A percentile compares a stretch with the other conserved stretches of the same genome.
Conservation (phyloP, 2,888 invertebrate species). For the Acanthosepion pharaonis region DNA sequence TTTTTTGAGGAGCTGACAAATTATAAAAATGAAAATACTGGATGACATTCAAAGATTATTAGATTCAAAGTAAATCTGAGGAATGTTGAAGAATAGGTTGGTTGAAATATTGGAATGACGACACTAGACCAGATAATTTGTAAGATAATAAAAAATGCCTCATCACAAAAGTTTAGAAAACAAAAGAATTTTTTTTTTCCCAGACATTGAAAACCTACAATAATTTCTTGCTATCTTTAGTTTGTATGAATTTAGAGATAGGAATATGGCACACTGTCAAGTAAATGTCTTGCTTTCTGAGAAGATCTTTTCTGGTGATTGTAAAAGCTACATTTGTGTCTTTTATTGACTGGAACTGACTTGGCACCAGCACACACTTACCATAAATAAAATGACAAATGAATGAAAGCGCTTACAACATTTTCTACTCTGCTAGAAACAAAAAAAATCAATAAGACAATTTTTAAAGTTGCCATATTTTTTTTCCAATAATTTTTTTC, state of each 20-base stretch:
- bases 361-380: constrained; percentile 13
- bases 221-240: not conserved
- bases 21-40: too few species aligned
- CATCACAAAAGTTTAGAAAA: not conserved
- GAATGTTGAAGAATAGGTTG: too few species aligned
- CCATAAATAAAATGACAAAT: constrained; percentile 23
- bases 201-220: not conserved
- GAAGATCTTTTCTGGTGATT: not conserved
- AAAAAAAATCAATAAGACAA: not conserved
- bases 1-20: too few species aligned
- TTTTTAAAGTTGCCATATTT: not conserved
- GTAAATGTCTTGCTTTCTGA: not conserved
- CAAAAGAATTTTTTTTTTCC: not conserved
- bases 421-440: not conserved
- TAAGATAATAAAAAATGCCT: not conserved
- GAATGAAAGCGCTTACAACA: not conserved
- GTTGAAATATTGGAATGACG: too few species aligned
- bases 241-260: not conserved
- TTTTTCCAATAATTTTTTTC: not conserved
- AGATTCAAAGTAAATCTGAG: too few species aligned
- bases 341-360: constrained; percentile 1
- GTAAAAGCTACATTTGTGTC: not conserved
- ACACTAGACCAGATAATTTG: too few species aligned
- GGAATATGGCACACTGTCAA: not conserved
- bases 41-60: too few species aligned